Base-by-base conservation (phyloP, 1,140 invertebrate species). In the Adelges cooleyi region DNA sequence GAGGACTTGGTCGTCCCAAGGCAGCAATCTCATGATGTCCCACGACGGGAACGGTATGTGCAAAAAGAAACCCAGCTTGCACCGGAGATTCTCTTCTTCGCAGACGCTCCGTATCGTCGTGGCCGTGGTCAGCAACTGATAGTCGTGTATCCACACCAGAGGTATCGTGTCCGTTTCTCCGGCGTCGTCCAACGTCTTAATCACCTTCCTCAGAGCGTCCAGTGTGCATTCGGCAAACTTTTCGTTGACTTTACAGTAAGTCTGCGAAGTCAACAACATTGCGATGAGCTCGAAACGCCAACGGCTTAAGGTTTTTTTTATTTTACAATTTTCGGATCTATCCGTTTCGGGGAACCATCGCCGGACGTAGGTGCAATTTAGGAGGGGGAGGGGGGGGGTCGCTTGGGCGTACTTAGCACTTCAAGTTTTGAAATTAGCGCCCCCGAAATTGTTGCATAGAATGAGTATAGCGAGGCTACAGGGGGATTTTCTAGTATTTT, bases 31-130 rank as follows among this genome's bases (percentile, higher is more conserved):
- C 75, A 92, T 91, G 52, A 93, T 91, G 71, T 94, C 90, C 89
- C 89, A 93, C 2, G 90, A 86, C 20, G 91, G 90, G 74, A 93
- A 93, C 0, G 91, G 91, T 73, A 94, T 94, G 74, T 95, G 91
- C 38, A 93, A 77, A 74, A 95, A 95, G 76, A 93, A 94, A 13
- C 87, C 89, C 54, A 94, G 75, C 72, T 91, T 90, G 69, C 86
- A 84, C 65, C 80, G 80, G 5, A 92, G 77, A 53, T 84, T 81
- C 70, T 86, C 84, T 69, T 91, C 87, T 69, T 91, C 88, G 0
- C 68, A 69, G 70, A 82, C 80, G 75, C 90, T 86, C 73, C 90
- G 79, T 29, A 94, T 86, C 82, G 86, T 89, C 73, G 89, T 91
- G n/a, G 90, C 86, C 3, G 87, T 86, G 66, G 91, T 74, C 87